Evolutionary conservation across 2,113 vertebrate species (phyloP), one percentile per base, ranked within the genome.

Genomic region (Oophaga pumilio): DNA sequence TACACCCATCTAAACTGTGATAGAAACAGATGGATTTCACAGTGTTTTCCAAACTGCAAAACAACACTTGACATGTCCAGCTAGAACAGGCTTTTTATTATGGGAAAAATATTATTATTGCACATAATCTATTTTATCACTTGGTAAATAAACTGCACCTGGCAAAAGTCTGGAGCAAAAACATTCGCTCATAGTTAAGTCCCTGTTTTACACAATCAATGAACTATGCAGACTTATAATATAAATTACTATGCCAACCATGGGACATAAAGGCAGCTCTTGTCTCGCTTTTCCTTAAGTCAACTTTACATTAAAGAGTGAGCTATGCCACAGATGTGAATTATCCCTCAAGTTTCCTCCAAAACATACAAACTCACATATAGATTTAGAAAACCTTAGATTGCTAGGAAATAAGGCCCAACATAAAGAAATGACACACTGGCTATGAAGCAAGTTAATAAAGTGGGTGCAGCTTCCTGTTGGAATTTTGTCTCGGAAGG

Each of bases 361-460:
- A 87, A 81, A 82, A 87, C n/a, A 87, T 53, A 82, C 69, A 82
- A 50, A 82, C 28, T 74, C 22, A 76, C 79, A 76, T 82, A 87
- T 73, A 87, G 77, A 60, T 62, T 74, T 71, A 59, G 26, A n/a
- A 82, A 82, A 28, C 18, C 18, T 50, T 26, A 82, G 59, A 18
- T 50, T 50, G 33, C 49, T 49, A 50, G 80, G 80, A 68, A 66
- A 68, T 64, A 64, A 64, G 18, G 24, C 22, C 22, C 33, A 64
- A 28, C 69, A 74, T 59, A 74, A 86, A 64, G 20, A 66, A 78
- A 78, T 78, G 74, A 79, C 84, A 77, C 57, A 17, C 59, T 68
- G 60, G 49, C 64, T 53, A 86, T 76, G 60, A 86, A 86, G 20
- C 12, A 43, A 66, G 49, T 77, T 17, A 78, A 66, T 78, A 50